A percentile compares a stretch with the other conserved stretches of the same genome.
Conservation (phyloP, 2,113 vertebrate species). For the Trogon surrucura region DNA sequence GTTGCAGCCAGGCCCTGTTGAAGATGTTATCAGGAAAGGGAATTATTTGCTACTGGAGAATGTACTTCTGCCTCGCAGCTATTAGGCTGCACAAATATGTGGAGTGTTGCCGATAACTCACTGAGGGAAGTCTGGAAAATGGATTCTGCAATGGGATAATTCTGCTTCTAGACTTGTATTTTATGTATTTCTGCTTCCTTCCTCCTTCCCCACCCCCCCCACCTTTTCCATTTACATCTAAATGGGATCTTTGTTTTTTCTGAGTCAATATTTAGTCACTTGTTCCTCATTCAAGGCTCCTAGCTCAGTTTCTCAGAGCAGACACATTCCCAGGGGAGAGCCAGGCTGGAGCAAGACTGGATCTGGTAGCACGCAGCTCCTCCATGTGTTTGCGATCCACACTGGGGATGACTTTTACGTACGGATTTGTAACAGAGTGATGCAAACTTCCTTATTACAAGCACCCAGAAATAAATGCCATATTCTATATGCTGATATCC, state of each 20-base stretch:
- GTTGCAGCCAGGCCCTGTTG: neutral
- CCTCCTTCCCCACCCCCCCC: neutral
- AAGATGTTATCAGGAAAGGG: conserved; percentile 38
- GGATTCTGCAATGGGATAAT: neutral
- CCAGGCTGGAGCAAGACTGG: neutral
- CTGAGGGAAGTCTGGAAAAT: conserved; percentile 2
- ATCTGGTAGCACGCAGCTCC: neutral
- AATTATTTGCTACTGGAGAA: conserved; percentile 50
- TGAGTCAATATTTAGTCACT: conserved; percentile 33
- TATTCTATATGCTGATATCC: neutral
- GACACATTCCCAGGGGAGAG: neutral
- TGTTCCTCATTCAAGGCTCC: neutral
- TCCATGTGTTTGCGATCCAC: neutral
- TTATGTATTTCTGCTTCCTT: conserved; percentile 43
- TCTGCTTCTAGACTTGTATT: neutral
- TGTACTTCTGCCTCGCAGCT: neutral
- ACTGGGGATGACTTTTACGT: neutral
- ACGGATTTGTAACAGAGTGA: neutral
- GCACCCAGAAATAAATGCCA: neutral
- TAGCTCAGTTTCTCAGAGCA: neutral
- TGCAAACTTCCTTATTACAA: neutral
- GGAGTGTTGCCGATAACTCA: neutral
- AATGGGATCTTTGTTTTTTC: conserved; percentile 34
- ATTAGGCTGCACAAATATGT: neutral
- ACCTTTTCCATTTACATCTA: conserved; percentile 12